Evolutionary conservation across 2,888 invertebrate genomes (phyloP), one percentile per base, ranked within the genome.

Genomic region (Microchrysa polita): DNA sequence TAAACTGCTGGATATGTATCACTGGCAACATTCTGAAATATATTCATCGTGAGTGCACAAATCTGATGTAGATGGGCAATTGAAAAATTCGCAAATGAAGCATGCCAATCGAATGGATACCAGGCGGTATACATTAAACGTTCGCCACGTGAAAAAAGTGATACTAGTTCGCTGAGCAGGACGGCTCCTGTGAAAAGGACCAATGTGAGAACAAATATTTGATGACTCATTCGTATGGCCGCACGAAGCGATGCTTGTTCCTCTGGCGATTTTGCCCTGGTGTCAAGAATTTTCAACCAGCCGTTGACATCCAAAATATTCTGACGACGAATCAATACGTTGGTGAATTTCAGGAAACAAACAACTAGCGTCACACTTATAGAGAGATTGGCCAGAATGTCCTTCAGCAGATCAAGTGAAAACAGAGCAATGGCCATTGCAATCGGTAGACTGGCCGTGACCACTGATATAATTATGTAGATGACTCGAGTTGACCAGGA

Each of bases 371-470:
- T 82, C 23, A 82, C 79, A 40, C 83, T 81, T 0, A 83, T 81
- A 52, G 80, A 81, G 5, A 83, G 78, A 74, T 81, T 83, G 74
- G 82, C 82, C 77, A 81, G 82, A 40, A 83, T 63, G 63, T 80
- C 79, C 52, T 78, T 79, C 61, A 81, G 20, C 16, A 76, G 80
- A 55, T 72, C 73, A 2, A 80, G 78, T 18, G 76, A 77, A 42
- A 81, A 78, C 1, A 83, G 80, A 59, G 80, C 79, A 2, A 80
- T 77, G 1, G 80, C 61, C 1, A 83, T 78, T n/a, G 81, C 80
- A 14, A 82, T 18, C 0, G 83, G 83, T 74, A 82, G 83, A 1
- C 82, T 71, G 2, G 82, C 12, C 2, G 83, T 83, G 4, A 82
- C 79, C 27, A 79, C 22, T 72, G 82, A 82, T 12, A 83, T 72